Conservation (phyloP, 64 coral and sea anemone genomes). For the Trachythela sp. region DNA sequence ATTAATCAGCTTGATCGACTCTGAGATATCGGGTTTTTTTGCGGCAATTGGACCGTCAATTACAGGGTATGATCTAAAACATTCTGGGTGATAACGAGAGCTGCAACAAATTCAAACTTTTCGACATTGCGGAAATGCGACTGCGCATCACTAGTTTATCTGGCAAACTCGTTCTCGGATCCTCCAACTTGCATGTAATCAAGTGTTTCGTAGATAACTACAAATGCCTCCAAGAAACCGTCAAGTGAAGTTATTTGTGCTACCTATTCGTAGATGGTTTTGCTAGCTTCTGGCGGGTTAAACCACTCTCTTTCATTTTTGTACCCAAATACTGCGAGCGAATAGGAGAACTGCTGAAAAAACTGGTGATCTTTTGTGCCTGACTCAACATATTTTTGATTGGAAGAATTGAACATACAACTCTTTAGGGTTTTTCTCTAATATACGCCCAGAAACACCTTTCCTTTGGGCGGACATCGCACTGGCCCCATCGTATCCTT, state of each 20-base stretch:
- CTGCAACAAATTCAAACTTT: neutral
- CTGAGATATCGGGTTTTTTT: neutral
- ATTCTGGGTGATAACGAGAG: neutral
- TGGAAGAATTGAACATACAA: conserved; percentile 32
- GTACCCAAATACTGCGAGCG: neutral
- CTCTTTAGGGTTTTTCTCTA: conserved; percentile 25
- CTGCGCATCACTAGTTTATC: neutral
- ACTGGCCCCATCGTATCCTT: conserved; percentile 36
- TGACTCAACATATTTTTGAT: conserved; percentile 35
- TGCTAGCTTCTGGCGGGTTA: neutral
- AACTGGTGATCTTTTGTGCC: conserved; percentile 20
- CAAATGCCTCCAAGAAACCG: neutral
- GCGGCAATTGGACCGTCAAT: neutral
- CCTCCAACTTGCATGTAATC: neutral
- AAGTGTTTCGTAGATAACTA: conserved; percentile 7
- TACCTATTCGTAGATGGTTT: neutral
- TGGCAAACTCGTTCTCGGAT: neutral
- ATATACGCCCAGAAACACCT: conserved; percentile 8
- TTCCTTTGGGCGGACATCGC: conserved; percentile 8
- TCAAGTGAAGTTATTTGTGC: neutral
- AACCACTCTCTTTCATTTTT: neutral
- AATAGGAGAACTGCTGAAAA: conserved; percentile 30
- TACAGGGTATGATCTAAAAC: neutral
- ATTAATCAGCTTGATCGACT: conserved; percentile 47
- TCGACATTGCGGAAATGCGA: neutral